A percentile compares a stretch with the other conserved stretches of the same genome.
phyloP scores from a whole-genome alignment of 2,797 vertebrate genomes.

The Cossypha heuglini region DNA sequence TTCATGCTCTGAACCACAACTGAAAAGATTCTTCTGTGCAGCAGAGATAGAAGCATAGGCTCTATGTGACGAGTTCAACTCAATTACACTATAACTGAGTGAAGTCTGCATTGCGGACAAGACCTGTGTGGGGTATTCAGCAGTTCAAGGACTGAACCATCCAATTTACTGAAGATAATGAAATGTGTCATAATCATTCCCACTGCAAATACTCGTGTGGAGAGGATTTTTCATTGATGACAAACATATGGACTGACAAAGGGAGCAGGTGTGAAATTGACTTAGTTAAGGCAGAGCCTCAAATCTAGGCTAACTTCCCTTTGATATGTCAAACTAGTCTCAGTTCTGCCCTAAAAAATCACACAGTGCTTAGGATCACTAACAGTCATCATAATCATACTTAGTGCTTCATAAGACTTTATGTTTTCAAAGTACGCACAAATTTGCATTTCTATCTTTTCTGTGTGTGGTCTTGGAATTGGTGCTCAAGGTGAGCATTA shows the following conservation, averaged over 20 bases:
- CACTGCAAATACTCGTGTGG: conserved; percentile 33
- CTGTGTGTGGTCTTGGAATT: not conserved
- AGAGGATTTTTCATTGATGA: conserved; percentile 62
- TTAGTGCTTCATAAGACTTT: not conserved
- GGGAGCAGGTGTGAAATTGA: conserved; percentile 65
- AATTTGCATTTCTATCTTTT: not conserved
- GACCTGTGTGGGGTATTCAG: conserved; percentile 23
- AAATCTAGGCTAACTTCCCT: conserved; percentile 12
- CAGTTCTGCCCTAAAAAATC: not conserved
- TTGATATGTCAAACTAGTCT: conserved; percentile 15
- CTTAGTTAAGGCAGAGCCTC: conserved; percentile 39
- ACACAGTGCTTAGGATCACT: not conserved
- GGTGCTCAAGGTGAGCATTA: not conserved
- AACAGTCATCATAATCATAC: not conserved
- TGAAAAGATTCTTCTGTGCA: not conserved
- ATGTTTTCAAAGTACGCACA: not conserved
- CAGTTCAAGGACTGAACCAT: conserved; percentile 53
- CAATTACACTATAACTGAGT: conserved; percentile 30
- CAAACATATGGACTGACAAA: conserved; percentile 63
- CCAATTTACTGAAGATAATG: conserved; percentile 64
- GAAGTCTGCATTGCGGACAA: conserved; percentile 23
- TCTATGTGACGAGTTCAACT: conserved; percentile 20
- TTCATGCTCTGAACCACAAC: not conserved
- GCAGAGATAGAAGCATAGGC: not conserved
- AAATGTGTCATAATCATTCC: conserved; percentile 66